phyloP scores from a whole-genome alignment of 1,140 invertebrate species.

The Zaprionus kolodkinae region DNA sequence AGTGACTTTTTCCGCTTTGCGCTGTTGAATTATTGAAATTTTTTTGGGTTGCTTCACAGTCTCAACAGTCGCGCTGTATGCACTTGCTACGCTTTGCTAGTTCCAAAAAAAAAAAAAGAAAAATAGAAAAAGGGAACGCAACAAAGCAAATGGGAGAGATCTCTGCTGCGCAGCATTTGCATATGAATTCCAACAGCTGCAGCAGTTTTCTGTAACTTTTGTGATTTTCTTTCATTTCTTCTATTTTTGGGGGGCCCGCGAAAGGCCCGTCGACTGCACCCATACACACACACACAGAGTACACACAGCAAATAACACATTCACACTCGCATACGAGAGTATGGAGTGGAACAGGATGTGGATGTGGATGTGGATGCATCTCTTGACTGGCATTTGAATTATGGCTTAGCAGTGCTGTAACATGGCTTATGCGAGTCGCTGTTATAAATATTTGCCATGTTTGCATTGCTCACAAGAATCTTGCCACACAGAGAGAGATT shows the following conservation, averaged over 20 bases:
- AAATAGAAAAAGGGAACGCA: neutral
- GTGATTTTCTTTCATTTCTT: conserved; percentile 33
- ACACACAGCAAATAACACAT: neutral
- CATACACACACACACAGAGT: neutral
- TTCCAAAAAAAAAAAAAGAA: conserved; percentile 1
- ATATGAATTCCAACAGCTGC: conserved; percentile 76
- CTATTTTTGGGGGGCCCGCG: conserved; percentile 16
- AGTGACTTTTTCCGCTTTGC: conserved; percentile 83
- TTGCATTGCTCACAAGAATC: conserved; percentile 80
- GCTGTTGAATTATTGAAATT: conserved; percentile 83
- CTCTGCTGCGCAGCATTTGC: conserved; percentile 56
- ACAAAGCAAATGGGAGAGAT: conserved; percentile 13
- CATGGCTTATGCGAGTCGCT: conserved; percentile 66
- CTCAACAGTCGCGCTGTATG: conserved; percentile 60
- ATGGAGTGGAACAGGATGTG: neutral
- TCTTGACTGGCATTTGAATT: conserved; percentile 71
- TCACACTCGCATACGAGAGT: neutral
- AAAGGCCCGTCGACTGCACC: conserved; percentile 29
- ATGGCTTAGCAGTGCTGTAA: conserved; percentile 75
- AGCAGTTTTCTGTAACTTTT: conserved; percentile 53
- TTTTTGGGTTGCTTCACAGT: conserved; percentile 66
- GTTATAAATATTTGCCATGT: conserved; percentile 79
- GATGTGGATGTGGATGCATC: conserved; percentile 14
- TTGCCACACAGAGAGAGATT: conserved; percentile 59
- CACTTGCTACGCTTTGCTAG: conserved; percentile 32